These are phyloP conservation scores for Polyploca ridens DNA, from an alignment of 2,888 invertebrate species.

Conservation along the genomic window DNA sequence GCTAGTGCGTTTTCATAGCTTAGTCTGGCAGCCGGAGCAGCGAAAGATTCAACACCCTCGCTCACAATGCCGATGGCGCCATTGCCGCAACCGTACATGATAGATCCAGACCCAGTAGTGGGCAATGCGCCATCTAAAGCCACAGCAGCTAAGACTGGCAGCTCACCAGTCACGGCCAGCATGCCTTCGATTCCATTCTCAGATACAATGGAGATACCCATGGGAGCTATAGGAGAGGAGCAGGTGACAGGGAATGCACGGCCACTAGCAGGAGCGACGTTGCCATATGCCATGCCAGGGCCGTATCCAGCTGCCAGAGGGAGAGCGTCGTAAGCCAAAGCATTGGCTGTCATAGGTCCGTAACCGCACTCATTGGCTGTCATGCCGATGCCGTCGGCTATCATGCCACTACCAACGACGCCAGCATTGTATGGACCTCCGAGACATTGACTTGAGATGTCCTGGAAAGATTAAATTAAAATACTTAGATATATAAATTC, in stretches of 20 bases:
- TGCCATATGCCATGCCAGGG: slow-evolving; percentile 16
- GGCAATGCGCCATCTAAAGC: slow-evolving; percentile 46
- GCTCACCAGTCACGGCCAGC: slow-evolving; percentile 41
- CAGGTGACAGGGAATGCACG: slow-evolving; percentile 37
- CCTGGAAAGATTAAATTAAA: not conserved
- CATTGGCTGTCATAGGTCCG: not conserved
- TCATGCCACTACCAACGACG: slow-evolving; percentile 15
- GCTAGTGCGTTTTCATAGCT: not conserved
- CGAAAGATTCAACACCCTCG: slow-evolving; percentile 12
- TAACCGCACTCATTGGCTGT: not conserved
- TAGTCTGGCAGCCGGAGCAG: slow-evolving; percentile 2
- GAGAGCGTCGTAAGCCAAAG: slow-evolving; percentile 1
- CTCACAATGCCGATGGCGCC: slow-evolving; percentile 28
- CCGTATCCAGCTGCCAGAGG: slow-evolving; percentile 11
- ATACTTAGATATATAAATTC: too few relatives aligned
- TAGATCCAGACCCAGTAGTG: slow-evolving; percentile 41
- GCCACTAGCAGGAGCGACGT: slow-evolving; percentile 32
- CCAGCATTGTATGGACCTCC: slow-evolving; percentile 25
- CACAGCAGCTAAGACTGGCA: slow-evolving; percentile 52
- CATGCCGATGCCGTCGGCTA: slow-evolving; percentile 13
- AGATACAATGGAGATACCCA: slow-evolving; percentile 49
- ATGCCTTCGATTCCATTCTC: slow-evolving; percentile 53
- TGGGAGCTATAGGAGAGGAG: slow-evolving; percentile 44
- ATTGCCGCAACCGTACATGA: slow-evolving; percentile 42
- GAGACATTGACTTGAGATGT: slow-evolving; percentile 32